These are phyloP conservation scores for Tangachromis dhanisi DNA, from an alignment of 2,113 vertebrate genomes.

Conservation along the genomic window DNA sequence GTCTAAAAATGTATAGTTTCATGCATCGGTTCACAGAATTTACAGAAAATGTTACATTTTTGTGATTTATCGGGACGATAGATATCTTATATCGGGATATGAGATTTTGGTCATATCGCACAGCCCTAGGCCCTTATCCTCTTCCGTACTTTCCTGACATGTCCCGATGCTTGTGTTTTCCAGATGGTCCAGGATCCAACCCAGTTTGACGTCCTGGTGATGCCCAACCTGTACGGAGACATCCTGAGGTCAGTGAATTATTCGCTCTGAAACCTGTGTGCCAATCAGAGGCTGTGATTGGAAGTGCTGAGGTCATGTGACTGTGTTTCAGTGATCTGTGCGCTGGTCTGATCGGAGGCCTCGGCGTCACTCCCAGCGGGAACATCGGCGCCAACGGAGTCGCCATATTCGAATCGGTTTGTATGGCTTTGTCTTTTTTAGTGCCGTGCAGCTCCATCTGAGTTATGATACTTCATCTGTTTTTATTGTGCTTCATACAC, in stretches of 20 bases:
- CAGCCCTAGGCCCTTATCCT: too few relatives aligned
- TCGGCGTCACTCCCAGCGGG: slow-evolving; percentile 93
- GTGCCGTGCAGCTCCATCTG: fast-evolving
- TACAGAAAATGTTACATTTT: too few relatives aligned
- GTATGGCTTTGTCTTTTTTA: neutral
- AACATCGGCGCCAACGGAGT: slow-evolving; percentile 95
- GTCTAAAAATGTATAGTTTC: too few relatives aligned
- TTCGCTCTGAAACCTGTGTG: fast-evolving
- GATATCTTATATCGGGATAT: too few relatives aligned
- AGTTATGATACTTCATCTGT: neutral
- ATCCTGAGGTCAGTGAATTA: slow-evolving; percentile 82
- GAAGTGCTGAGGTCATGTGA: neutral
- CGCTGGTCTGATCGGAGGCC: slow-evolving; percentile 90
- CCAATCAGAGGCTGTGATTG: neutral
- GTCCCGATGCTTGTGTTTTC: neutral
- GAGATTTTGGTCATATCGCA: too few relatives aligned
- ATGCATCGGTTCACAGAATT: too few relatives aligned
- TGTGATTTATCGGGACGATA: too few relatives aligned
- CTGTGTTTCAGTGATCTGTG: slow-evolving; percentile 84
- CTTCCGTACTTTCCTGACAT: neutral
- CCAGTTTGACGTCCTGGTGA: slow-evolving; percentile 92
- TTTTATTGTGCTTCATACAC: neutral
- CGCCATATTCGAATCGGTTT: slow-evolving; percentile 89
- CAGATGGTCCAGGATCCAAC: slow-evolving; percentile 98
- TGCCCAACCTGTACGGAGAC: slow-evolving; percentile 96